phyloP scores from a whole-genome alignment of 2,113 vertebrate species.

The Lepisosteus oculatus region DNA sequence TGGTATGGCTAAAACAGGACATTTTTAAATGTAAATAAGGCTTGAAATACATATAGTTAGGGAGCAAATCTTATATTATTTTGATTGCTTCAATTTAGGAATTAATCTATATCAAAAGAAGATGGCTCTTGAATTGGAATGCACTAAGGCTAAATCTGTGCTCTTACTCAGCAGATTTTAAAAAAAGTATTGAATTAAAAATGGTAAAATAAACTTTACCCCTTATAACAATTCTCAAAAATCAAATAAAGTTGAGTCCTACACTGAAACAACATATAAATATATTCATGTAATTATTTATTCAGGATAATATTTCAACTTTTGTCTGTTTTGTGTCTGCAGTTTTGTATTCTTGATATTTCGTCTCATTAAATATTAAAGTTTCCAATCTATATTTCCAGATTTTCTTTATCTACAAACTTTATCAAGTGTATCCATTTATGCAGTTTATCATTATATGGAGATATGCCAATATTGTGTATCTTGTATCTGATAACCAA shows the following conservation, averaged over 20 bases:
- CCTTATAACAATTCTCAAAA: background rate
- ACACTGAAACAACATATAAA: slow-evolving; percentile 6
- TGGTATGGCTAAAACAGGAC: too few species aligned
- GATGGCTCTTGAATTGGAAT: too few species aligned
- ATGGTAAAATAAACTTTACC: background rate
- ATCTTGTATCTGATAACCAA: slow-evolving; percentile 9
- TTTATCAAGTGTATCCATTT: slow-evolving; percentile 22
- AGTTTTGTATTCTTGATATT: slow-evolving; percentile 22
- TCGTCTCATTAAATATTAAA: slow-evolving; percentile 26
- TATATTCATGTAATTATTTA: slow-evolving; percentile 25
- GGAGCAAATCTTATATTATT: too few species aligned
- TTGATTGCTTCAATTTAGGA: background rate
- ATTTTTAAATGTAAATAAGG: too few species aligned
- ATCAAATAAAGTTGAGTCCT: slow-evolving; percentile 8
- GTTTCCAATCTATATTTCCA: slow-evolving; percentile 3
- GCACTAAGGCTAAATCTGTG: too few species aligned
- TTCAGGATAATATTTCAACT: slow-evolving; percentile 23
- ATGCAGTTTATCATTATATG: background rate
- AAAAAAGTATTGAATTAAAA: background rate
- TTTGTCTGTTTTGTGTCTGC: slow-evolving; percentile 24
- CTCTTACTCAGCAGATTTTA: background rate
- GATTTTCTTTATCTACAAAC: slow-evolving; percentile 18
- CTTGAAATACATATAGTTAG: too few species aligned
- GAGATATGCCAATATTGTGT: slow-evolving; percentile 3
- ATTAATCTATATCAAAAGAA: background rate